Evolutionary conservation across 2,797 vertebrate genomes (phyloP).

Genomic region (Bufotes viridis): DNA sequence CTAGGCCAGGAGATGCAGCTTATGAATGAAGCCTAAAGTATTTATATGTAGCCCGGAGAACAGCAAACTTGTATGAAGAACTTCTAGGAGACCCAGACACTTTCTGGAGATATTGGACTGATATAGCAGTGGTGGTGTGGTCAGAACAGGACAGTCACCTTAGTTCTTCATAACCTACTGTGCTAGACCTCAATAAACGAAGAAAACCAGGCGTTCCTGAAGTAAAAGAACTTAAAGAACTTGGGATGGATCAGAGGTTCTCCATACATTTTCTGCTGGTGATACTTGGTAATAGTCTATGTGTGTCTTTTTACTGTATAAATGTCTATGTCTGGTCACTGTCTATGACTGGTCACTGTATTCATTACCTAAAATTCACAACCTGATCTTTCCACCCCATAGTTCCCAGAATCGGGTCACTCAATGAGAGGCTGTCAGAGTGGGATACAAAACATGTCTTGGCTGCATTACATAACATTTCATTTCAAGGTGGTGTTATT

Average conservation of each 20-base stretch:
- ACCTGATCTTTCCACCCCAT: no score
- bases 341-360: neutral
- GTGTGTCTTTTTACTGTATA: neutral
- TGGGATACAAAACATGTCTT: no score
- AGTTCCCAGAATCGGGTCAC: no score
- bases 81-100: neutral
- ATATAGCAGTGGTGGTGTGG: neutral
- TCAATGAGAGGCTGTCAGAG: no score
- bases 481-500: no score
- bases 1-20: neutral
- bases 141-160: neutral
- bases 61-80: neutral
- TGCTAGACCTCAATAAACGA: neutral
- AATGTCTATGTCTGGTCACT: neutral
- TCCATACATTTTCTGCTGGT: neutral
- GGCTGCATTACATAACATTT: no score
- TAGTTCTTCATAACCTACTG: neutral
- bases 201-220: neutral
- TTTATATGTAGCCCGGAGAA: neutral
- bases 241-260: neutral
- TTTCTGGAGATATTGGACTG: neutral
- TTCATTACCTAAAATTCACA: no score
- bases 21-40: neutral
- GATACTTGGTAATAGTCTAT: slow-evolving; percentile 10
- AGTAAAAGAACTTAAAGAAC: neutral